Conservation (phyloP, 2,888 invertebrate genomes). For the Scaptomyza tumidula region DNA sequence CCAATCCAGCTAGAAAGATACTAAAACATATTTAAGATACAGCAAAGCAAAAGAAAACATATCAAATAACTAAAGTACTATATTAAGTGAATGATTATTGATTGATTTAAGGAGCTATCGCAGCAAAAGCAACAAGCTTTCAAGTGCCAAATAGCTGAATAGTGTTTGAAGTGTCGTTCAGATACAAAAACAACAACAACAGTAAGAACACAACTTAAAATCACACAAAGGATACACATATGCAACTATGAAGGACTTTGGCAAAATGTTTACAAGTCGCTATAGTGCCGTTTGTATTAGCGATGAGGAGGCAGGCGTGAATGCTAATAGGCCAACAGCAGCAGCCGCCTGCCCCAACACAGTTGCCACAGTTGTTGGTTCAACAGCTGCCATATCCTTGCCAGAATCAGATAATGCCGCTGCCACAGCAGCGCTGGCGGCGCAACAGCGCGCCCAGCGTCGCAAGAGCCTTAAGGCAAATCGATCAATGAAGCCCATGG, state of each 20-base stretch:
- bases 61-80: slow-evolving; percentile 10
- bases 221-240: slow-evolving; percentile 1
- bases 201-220: slow-evolving; percentile 18
- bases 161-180: slow-evolving; percentile 6
- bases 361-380: slow-evolving; percentile 7
- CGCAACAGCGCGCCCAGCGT: slow-evolving; percentile 55
- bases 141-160: slow-evolving; percentile 24
- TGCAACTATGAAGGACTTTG: slow-evolving; percentile 87
- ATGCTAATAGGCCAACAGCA: slow-evolving; percentile 25
- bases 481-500: slow-evolving; percentile 83
- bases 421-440: slow-evolving; percentile 39
- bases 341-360: background rate
- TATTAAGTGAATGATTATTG: slow-evolving; percentile 21
- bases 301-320: slow-evolving; percentile 68
- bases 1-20: slow-evolving; percentile 33
- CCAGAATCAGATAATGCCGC: slow-evolving; percentile 41
- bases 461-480: slow-evolving; percentile 83
- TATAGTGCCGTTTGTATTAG: slow-evolving; percentile 86
- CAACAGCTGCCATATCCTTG: slow-evolving; percentile 29
- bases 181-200: background rate
- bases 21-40: slow-evolving; percentile 19
- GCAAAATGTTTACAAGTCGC: slow-evolving; percentile 86
- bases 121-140: slow-evolving; percentile 50
- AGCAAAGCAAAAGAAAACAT: slow-evolving; percentile 13
- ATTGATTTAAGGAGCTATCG: slow-evolving; percentile 49